These are phyloP conservation scores for Anabas testudineus DNA, from an alignment of 2,797 vertebrate species.

Conservation along the genomic window DNA sequence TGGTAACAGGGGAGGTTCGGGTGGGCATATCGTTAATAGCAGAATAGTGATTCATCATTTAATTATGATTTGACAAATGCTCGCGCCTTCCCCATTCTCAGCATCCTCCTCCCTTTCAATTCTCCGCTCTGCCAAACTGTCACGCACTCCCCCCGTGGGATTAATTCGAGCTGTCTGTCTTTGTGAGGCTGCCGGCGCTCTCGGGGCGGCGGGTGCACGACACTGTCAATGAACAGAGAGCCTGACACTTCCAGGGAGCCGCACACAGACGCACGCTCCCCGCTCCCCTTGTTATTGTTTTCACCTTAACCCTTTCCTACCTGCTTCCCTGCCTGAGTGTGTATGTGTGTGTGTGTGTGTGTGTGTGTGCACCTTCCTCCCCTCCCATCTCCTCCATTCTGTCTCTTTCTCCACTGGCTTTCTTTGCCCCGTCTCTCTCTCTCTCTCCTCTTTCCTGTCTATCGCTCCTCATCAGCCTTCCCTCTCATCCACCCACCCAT, in stretches of 20 bases:
- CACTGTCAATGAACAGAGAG: slow-evolving; percentile 91
- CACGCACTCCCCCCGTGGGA: slow-evolving; percentile 95
- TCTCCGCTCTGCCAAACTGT: slow-evolving; percentile 97
- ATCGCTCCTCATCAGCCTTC: slow-evolving; percentile 45
- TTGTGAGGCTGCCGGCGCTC: slow-evolving; percentile 91
- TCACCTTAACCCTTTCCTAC: slow-evolving; percentile 83
- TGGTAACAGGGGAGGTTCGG: slow-evolving; percentile 69
- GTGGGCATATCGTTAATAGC: slow-evolving; percentile 92
- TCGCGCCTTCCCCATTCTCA: slow-evolving; percentile 96
- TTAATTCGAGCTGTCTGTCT: slow-evolving; percentile 99
- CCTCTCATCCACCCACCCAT: slow-evolving; percentile 32
- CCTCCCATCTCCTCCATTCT: slow-evolving; percentile 35
- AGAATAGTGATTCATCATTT: slow-evolving; percentile 99
- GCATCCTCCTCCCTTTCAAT: slow-evolving; percentile 98
- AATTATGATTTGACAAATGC: slow-evolving; percentile 99
- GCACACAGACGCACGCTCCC: slow-evolving; percentile 82
- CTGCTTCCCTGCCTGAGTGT: slow-evolving; percentile 40
- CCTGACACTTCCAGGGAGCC: slow-evolving; percentile 88
- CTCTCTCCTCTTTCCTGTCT: slow-evolving; percentile 49
- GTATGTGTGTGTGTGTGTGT: slow-evolving; percentile 35
- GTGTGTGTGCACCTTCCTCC: slow-evolving; percentile 49
- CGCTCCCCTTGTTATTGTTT: slow-evolving; percentile 85
- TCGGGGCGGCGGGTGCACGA: slow-evolving; percentile 91
- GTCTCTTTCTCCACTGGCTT: slow-evolving; percentile 45
- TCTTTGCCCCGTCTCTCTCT: slow-evolving; percentile 49